A percentile compares a stretch with the other conserved stretches of the same genome.
Evolutionary conservation across 2,888 invertebrate species (phyloP).

Genomic region (Dyspetes luteomarginatus): DNA sequence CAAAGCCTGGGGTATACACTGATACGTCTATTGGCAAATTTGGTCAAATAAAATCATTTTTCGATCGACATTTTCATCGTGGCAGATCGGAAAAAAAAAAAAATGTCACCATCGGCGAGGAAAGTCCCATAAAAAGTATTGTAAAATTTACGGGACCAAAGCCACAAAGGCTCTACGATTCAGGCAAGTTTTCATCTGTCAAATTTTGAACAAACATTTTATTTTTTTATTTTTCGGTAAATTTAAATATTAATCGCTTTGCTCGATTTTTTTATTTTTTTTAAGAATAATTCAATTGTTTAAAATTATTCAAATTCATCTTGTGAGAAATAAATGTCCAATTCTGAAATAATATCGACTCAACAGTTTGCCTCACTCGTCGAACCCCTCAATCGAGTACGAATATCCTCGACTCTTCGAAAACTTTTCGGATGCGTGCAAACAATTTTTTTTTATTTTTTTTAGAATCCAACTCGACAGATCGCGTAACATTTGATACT

Average conservation of each 20-base stretch:
- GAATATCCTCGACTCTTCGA: not conserved
- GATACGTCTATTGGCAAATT: slow-evolving; percentile 64
- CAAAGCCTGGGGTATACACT: slow-evolving; percentile 59
- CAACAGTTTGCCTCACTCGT: too few relatives aligned
- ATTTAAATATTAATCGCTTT: too few relatives aligned
- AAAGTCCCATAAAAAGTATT: not conserved
- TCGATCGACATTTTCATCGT: slow-evolving; percentile 54
- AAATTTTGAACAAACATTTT: too few relatives aligned
- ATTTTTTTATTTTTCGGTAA: too few relatives aligned
- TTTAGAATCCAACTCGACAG: slow-evolving; percentile 24
- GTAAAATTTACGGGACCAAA: not conserved
- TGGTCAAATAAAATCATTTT: slow-evolving; percentile 63
- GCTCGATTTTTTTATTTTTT: too few relatives aligned
- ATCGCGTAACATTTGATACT: slow-evolving; percentile 10
- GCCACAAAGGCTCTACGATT: slow-evolving; percentile 18
- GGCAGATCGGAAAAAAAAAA: not conserved
- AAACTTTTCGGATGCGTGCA: not conserved
- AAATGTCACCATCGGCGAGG: not conserved
- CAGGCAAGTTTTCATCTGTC: slow-evolving; percentile 37
- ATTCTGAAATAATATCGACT: too few relatives aligned
- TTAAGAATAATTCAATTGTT: too few relatives aligned
- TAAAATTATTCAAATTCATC: too few relatives aligned
- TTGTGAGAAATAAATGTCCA: too few relatives aligned
- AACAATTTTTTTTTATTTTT: not conserved
- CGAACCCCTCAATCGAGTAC: not conserved